Conservation (phyloP, 2,797 vertebrate species). For the Adrianichthys oophorus region DNA sequence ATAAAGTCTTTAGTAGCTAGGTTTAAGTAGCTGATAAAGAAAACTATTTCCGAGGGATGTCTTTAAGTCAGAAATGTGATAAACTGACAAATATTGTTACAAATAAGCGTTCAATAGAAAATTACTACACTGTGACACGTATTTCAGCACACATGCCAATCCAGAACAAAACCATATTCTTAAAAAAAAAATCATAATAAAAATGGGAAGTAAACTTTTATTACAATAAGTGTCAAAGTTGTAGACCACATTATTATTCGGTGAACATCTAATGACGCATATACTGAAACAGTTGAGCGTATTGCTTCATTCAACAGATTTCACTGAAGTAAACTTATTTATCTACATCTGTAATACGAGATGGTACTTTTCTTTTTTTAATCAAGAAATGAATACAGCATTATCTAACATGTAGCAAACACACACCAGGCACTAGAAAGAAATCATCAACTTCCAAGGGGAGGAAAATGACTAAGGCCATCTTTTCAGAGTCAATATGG, state of each 20-base stretch:
- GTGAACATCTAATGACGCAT: conserved; percentile 40
- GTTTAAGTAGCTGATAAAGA: conserved; percentile 26
- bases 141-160: conserved; percentile 62
- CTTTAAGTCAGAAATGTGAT: conserved; percentile 35
- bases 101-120: conserved; percentile 53
- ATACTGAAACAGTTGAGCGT: conserved; percentile 23
- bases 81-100: conserved; percentile 64
- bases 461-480: conserved; percentile 78
- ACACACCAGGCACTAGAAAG: conserved; percentile 78
- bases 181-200: conserved; percentile 46
- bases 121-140: conserved; percentile 60
- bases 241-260: conserved; percentile 34
- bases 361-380: conserved; percentile 58
- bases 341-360: conserved; percentile 53
- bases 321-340: conserved; percentile 53
- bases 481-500: conserved; percentile 61
- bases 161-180: conserved; percentile 54
- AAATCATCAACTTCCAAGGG: conserved; percentile 69
- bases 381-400: conserved; percentile 51
- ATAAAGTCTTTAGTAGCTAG: conserved; percentile 47
- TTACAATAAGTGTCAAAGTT: conserved; percentile 46
- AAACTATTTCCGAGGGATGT: conserved; percentile 41
- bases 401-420: conserved; percentile 59
- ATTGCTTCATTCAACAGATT: conserved; percentile 49
- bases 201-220: conserved; percentile 22